Evolutionary conservation across 2,797 vertebrate genomes (phyloP).

Genomic region (Karalla daura): DNA sequence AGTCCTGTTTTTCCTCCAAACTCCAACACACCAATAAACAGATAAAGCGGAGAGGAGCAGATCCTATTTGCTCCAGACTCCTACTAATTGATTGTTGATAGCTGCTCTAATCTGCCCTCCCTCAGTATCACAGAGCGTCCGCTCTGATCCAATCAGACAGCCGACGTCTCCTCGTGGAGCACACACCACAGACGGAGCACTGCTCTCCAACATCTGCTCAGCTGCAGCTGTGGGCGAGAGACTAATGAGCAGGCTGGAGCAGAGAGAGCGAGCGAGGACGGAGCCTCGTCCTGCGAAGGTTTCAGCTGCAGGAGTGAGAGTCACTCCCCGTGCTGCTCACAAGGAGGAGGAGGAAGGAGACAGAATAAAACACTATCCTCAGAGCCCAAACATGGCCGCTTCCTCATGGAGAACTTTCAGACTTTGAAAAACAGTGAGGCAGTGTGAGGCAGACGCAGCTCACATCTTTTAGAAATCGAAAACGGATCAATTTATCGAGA

Average conservation of each 20-base stretch:
- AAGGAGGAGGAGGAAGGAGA: background rate
- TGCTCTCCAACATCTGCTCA: conserved; percentile 31
- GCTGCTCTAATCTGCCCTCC: background rate
- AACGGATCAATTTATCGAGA: too few relatives aligned
- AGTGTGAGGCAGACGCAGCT: too few relatives aligned
- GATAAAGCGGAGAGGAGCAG: background rate
- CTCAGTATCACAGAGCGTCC: background rate
- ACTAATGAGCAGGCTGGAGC: conserved; percentile 29
- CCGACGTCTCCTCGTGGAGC: conserved; percentile 3
- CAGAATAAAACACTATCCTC: background rate
- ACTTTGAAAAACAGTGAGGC: background rate
- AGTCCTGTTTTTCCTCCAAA: too few relatives aligned
- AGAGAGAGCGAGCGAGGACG: conserved; percentile 9
- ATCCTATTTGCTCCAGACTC: background rate
- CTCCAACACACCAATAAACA: too few relatives aligned
- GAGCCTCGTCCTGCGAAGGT: conserved; percentile 1
- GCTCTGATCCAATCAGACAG: background rate
- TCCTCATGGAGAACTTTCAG: too few relatives aligned
- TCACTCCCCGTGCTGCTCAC: background rate
- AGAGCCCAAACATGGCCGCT: background rate
- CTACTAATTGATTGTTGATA: background rate
- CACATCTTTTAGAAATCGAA: too few relatives aligned
- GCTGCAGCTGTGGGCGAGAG: conserved; percentile 19
- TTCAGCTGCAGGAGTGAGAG: background rate
- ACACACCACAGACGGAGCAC: too few relatives aligned